Base-by-base conservation (phyloP, 2,888 invertebrate genomes). In the Melipona beecheii region DNA sequence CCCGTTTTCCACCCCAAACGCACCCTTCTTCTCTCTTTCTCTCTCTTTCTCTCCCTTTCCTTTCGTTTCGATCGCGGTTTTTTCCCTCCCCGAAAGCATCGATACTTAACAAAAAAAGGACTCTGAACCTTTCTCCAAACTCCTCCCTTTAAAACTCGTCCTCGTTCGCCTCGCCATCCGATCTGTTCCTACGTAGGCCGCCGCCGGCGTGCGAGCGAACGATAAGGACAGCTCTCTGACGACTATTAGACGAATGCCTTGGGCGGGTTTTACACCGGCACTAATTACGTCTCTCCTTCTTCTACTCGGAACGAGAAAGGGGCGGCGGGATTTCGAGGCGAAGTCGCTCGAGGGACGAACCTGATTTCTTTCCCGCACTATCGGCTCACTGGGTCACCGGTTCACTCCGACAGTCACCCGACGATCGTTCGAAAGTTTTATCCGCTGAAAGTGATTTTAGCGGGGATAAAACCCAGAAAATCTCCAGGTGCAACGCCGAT, bases 141-240 rank as follows among this genome's bases (percentile, higher is more conserved):
- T n/a, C 4, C 54, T 4, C 52, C 62, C 49, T 2, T 52, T 31
- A n/a, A 62, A 78, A 75, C 49, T 83, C 83, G 75, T 62, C 62
- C 62, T 50, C 66, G 56, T 69, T 72, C 75, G 43, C 83, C 83
- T 81, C 75, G 78, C 82, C 21, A 74, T 84, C 75, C 71, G 78
- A 70, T 69, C 78, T 74, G 79, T 75, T 64, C 77, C 60, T 21
- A 56, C 75, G 43, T 43, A 43, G 43, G 43, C 43, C 43, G 76
- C 65, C 76, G 65, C 24, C 64, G 60, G 81, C 75, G 83, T 78
- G 83, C 83, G 56, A 83, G 75, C 70, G 84, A 87, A 78, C 81
- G 84, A 77, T 86, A 81, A 83, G 84, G 83, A 75, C 86, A 81
- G 77, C 83, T 82, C 83, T 82, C 81, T 75, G 87, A 84, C 82